These are phyloP conservation scores for Amazonetta brasiliensis DNA, from an alignment of 2,797 vertebrate species.

Conservation along the genomic window DNA sequence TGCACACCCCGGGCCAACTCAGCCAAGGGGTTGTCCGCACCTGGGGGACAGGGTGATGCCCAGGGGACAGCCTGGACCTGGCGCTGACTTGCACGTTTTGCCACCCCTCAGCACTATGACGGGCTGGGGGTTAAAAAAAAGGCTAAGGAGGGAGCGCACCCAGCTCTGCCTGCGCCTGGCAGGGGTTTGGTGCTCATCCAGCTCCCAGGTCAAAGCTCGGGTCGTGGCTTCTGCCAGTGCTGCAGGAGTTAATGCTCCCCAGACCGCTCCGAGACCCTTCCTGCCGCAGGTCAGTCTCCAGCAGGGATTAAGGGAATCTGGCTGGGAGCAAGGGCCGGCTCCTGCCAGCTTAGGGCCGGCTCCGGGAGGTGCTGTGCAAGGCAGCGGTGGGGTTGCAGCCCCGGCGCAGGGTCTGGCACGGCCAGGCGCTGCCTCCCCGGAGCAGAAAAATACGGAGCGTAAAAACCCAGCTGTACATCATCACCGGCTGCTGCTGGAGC, in stretches of 20 bases:
- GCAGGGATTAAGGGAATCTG: constrained; percentile 37
- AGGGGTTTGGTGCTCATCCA: not conserved
- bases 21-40: not conserved
- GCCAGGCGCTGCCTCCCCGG: not conserved
- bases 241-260: constrained; percentile 20
- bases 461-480: not conserved
- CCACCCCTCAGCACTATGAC: too few relatives aligned
- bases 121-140: too few relatives aligned
- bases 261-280: not conserved
- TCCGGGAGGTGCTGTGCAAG: not conserved
- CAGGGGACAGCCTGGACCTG: too few relatives aligned
- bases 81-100: too few relatives aligned
- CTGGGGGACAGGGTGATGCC: too few relatives aligned
- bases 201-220: not conserved
- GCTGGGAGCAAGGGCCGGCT: not conserved
- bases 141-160: not conserved
- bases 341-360: constrained; percentile 8
- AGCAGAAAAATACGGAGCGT: not conserved
- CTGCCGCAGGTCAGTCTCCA: constrained; percentile 56
- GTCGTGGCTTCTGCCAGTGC: not conserved
- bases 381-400: not conserved
- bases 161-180: not conserved
- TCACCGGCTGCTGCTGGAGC: not conserved
- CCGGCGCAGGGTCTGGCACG: not conserved
- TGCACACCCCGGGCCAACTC: rapidly evolving